Evolutionary conservation across 2,888 invertebrate species (phyloP).

Genomic region (Eledona agricola): DNA sequence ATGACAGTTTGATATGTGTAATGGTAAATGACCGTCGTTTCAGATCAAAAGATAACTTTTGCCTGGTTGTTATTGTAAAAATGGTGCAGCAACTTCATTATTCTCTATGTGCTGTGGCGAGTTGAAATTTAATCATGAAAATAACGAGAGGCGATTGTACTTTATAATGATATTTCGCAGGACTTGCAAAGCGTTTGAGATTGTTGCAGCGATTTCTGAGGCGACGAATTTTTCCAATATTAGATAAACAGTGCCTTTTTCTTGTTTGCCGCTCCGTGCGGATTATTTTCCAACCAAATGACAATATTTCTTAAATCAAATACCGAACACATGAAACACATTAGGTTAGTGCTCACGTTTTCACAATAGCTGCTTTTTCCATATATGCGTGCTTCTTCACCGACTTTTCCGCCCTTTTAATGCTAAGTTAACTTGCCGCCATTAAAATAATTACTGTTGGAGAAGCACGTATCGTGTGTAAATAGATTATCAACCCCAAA

Average conservation of each 20-base stretch:
- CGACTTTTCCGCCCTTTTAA: conserved; percentile 26
- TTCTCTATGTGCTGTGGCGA: neutral
- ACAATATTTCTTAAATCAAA: conserved; percentile 43
- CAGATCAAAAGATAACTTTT: neutral
- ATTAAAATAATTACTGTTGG: conserved; percentile 13
- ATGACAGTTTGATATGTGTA: no score
- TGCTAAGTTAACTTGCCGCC: conserved; percentile 26
- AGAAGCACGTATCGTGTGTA: conserved; percentile 43
- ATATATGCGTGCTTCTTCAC: conserved; percentile 49
- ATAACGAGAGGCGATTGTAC: conserved; percentile 12
- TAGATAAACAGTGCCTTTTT: conserved; percentile 29
- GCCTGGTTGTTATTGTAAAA: neutral
- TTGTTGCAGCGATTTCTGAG: conserved; percentile 18
- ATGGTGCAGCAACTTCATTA: conserved; percentile 8
- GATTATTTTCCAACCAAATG: conserved; percentile 31
- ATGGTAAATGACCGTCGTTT: no score
- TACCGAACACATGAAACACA: conserved; percentile 39
- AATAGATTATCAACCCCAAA: conserved; percentile 38
- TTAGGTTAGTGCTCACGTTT: conserved; percentile 48
- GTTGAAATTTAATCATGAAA: conserved; percentile 14
- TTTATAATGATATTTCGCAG: conserved; percentile 10
- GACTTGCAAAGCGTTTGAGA: conserved; percentile 13
- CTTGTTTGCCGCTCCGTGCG: conserved; percentile 15
- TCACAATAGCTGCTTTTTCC: conserved; percentile 45
- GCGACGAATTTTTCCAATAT: conserved; percentile 13